Percentiles rank a stretch among this genome's conserved stretches.
Conservation (phyloP, 2,888 invertebrate species). For the Pandemis corylana region DNA sequence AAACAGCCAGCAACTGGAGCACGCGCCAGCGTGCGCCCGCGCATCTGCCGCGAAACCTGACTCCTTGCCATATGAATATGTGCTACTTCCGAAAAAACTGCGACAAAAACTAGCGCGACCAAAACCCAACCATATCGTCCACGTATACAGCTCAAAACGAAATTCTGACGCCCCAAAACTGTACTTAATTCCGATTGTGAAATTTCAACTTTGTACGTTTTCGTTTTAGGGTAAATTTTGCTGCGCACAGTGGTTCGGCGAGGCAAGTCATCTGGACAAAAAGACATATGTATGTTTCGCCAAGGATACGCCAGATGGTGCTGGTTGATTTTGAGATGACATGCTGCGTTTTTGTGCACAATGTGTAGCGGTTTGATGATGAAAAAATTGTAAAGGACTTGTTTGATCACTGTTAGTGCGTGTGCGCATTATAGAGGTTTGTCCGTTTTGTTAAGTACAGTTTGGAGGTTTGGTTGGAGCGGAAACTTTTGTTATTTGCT, state of each 20-base stretch:
- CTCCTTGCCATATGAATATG: constrained; percentile 77
- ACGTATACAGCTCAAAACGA: constrained; percentile 30
- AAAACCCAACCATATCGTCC: constrained; percentile 51
- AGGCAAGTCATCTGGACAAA: constrained; percentile 71
- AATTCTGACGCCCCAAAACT: constrained; percentile 35
- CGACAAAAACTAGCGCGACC: constrained; percentile 43
- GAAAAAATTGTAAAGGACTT: constrained; percentile 34
- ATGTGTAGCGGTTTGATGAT: constrained; percentile 65
- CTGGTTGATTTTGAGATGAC: constrained; percentile 65
- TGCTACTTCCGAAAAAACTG: constrained; percentile 73
- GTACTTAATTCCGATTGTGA: not conserved
- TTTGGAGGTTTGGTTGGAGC: constrained; percentile 12
- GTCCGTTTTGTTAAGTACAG: constrained; percentile 8
- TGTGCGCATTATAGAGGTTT: constrained; percentile 19
- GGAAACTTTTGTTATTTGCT: too few species aligned
- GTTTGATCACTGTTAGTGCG: constrained; percentile 38
- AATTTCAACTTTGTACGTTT: constrained; percentile 40
- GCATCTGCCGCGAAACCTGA: constrained; percentile 82
- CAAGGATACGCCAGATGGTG: constrained; percentile 70
- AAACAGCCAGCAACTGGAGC: constrained; percentile 56
- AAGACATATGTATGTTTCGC: constrained; percentile 78
- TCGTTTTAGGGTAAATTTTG: constrained; percentile 27
- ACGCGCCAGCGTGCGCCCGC: constrained; percentile 66
- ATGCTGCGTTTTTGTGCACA: constrained; percentile 58
- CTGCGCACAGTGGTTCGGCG: constrained; percentile 49